phyloP scores from a whole-genome alignment of 2,888 invertebrate genomes.

The Abrostola tripartita region DNA sequence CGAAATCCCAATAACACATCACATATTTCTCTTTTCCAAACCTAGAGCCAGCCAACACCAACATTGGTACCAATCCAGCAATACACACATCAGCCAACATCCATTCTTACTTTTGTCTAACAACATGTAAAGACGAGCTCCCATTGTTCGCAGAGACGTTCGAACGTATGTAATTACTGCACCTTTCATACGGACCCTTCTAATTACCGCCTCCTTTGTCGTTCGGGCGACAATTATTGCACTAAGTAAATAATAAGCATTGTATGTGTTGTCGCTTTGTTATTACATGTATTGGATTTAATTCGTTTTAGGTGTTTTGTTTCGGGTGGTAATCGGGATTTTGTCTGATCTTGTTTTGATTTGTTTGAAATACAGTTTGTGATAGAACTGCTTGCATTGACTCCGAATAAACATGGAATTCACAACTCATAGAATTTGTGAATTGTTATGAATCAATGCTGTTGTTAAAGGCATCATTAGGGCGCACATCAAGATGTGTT shows the following conservation, averaged over 20 bases:
- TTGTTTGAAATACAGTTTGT: neutral
- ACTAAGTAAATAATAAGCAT: conserved; percentile 70
- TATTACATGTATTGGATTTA: conserved; percentile 32
- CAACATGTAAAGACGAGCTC: conserved; percentile 57
- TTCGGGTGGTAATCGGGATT: conserved; percentile 10
- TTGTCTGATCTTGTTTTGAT: neutral
- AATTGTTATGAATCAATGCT: no score
- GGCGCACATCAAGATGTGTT: no score
- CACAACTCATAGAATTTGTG: no score
- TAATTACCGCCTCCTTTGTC: conserved; percentile 79
- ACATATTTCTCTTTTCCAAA: neutral
- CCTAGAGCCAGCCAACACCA: neutral
- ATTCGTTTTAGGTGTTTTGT: conserved; percentile 6
- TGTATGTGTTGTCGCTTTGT: conserved; percentile 67
- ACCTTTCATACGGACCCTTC: conserved; percentile 80
- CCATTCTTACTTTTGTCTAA: conserved; percentile 56
- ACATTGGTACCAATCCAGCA: neutral
- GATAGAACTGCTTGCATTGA: no score
- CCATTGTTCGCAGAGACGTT: conserved; percentile 57
- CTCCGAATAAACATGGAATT: no score
- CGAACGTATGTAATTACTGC: conserved; percentile 74
- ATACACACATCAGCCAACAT: neutral
- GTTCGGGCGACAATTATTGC: conserved; percentile 81
- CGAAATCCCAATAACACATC: neutral
- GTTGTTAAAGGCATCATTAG: no score